Percentiles rank a stretch among this genome's conserved stretches.
phyloP scores from a whole-genome alignment of 2,888 invertebrate species.

The Malthinus seriepunctatus region DNA sequence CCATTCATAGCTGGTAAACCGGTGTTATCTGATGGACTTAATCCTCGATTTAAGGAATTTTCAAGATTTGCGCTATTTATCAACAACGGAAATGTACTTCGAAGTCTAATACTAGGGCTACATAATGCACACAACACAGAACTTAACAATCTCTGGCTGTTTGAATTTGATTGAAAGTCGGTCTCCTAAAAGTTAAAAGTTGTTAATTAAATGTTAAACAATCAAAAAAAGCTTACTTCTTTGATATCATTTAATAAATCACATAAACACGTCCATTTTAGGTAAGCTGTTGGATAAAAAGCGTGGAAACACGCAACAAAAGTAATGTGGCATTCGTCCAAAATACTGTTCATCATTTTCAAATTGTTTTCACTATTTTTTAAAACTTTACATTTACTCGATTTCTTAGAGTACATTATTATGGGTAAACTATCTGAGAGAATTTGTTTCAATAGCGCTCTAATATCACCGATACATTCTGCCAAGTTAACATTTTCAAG shows the following conservation, averaged over 20 bases:
- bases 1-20: slow-evolving; percentile 69
- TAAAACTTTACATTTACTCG: slow-evolving; percentile 55
- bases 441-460: slow-evolving; percentile 79
- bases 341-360: slow-evolving; percentile 71
- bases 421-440: slow-evolving; percentile 71
- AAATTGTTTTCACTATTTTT: slow-evolving; percentile 57
- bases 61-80: slow-evolving; percentile 49
- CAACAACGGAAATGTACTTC: slow-evolving; percentile 75
- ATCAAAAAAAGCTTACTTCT: slow-evolving; percentile 57
- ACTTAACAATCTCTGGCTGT: slow-evolving; percentile 68
- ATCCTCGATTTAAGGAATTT: slow-evolving; percentile 59
- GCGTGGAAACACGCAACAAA: slow-evolving; percentile 93
- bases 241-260: slow-evolving; percentile 74
- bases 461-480: slow-evolving; percentile 84
- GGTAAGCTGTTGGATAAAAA: slow-evolving; percentile 90
- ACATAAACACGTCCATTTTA: slow-evolving; percentile 93
- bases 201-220: background rate
- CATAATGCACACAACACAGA: slow-evolving; percentile 86
- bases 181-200: slow-evolving; percentile 50
- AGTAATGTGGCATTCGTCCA: slow-evolving; percentile 89
- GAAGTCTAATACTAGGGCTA: slow-evolving; percentile 72
- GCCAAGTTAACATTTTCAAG: slow-evolving; percentile 78
- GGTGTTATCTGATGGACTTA: slow-evolving; percentile 71
- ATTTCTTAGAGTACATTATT: slow-evolving; percentile 46
- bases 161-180: slow-evolving; percentile 45